A percentile compares a stretch with the other conserved stretches of the same genome.
Evolutionary conservation across 2,888 invertebrate species (phyloP).

Genomic region (Mycalesis mineus): DNA sequence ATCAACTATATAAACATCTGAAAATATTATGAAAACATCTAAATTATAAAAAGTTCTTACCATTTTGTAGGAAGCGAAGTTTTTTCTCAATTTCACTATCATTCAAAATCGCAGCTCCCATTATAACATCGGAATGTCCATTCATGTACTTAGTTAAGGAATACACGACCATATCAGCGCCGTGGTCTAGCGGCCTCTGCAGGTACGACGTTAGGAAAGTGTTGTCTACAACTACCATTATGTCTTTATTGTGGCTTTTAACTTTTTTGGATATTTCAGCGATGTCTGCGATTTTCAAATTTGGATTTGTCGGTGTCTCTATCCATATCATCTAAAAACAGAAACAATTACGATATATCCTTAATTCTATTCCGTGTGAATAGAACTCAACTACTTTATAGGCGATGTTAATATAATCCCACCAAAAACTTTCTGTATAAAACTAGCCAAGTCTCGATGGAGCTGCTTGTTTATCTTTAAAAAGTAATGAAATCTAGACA

Average conservation of each 20-base stretch:
- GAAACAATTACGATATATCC: too few species aligned
- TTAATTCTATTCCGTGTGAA: too few species aligned
- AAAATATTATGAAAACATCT: too few species aligned
- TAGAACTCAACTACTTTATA: too few species aligned
- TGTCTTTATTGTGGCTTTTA: slow-evolving; percentile 70
- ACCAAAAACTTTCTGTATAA: too few species aligned
- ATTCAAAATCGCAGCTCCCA: slow-evolving; percentile 92
- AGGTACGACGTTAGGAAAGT: slow-evolving; percentile 95
- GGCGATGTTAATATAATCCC: too few species aligned
- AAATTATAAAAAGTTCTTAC: slow-evolving; percentile 63
- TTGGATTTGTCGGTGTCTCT: slow-evolving; percentile 97
- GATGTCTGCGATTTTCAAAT: slow-evolving; percentile 93
- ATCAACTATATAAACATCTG: too few species aligned
- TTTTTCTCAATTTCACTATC: slow-evolving; percentile 83
- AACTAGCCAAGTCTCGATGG: too few species aligned
- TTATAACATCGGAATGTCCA: slow-evolving; percentile 97
- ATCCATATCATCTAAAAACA: slow-evolving; percentile 89
- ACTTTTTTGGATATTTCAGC: slow-evolving; percentile 80
- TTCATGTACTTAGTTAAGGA: slow-evolving; percentile 99
- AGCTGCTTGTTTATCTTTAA: too few species aligned
- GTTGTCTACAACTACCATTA: slow-evolving; percentile 92
- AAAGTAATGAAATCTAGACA: too few species aligned
- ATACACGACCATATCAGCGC: slow-evolving; percentile 94
- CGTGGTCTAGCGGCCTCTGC: slow-evolving; percentile 92
- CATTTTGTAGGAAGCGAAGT: slow-evolving; percentile 91